Evolutionary conservation across 2,888 invertebrate genomes (phyloP), one percentile per base, ranked within the genome.

Genomic region (Hymenopus coronatus): DNA sequence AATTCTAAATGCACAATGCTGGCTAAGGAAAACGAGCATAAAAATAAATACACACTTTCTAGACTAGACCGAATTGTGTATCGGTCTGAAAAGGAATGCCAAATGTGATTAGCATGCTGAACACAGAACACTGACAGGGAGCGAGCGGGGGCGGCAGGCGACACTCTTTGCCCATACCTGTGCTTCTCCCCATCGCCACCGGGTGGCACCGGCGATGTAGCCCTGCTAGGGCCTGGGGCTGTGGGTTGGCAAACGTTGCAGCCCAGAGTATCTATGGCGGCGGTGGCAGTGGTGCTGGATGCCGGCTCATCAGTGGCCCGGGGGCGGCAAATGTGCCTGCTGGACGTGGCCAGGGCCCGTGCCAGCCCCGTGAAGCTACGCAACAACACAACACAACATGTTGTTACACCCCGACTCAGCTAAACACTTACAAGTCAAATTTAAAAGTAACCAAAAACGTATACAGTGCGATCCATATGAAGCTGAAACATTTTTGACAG

Each of bases 251-350:
- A 28, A 30, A 81, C 15, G 88, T 30, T 83, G 54, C 83, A 33
- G 83, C 30, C 40, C 46, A 30, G 3, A 15, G 46, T 54, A 84
- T 46, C 14, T 82, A 82, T 81, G 33, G n/a, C 33, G 30, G 83
- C 6, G 28, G 28, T 25, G 87, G 20, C 27, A 70, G 40, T 28
- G 28, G 20, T 40, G 40, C 40, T 27, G 82, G 82, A 3, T 40
- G 54, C 20, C 25, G 54, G 20, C 54, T 82, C 87, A 20, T 87
- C 87, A 70, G 54, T 70, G 82, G 83, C 89, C 28, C 89, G 87
- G 12, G 89, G 89, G n/a, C 89, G 88, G 83, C 89, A 89, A 82
- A 89, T 88, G 82, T 89, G 89, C 40, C 88, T 88, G 85, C 89
- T 85, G 40, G 89, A 89, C 33, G 88, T 82, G 15, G 89, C 89